A percentile compares a stretch with the other conserved stretches of the same genome.
Conservation (phyloP, 2,888 invertebrate species). For the Cantharis nigra region DNA sequence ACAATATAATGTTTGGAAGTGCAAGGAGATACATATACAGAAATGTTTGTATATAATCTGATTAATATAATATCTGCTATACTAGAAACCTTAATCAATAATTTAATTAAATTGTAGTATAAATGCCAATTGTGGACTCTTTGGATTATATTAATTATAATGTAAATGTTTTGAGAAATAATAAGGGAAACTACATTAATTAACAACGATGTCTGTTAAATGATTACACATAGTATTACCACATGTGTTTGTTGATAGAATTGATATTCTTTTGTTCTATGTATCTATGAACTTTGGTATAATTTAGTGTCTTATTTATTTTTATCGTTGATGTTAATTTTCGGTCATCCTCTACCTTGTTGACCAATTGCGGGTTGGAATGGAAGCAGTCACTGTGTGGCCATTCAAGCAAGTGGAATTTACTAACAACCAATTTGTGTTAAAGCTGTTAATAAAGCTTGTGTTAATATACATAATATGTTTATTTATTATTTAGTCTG, state of each 20-base stretch:
- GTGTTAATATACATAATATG: no score
- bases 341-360: no score
- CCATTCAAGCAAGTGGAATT: no score
- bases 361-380: no score
- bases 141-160: not conserved
- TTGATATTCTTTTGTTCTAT: no score
- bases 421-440: no score
- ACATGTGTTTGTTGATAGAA: not conserved
- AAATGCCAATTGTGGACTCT: not conserved
- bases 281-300: no score
- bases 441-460: no score
- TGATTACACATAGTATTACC: not conserved
- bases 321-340: no score
- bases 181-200: not conserved
- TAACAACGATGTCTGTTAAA: not conserved
- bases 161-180: not conserved
- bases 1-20: not conserved
- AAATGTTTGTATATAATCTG: not conserved
- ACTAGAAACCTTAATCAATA: not conserved
- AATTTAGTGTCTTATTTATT: no score
- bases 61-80: not conserved
- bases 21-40: not conserved
- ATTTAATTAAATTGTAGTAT: not conserved
- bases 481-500: no score
- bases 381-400: no score